These are phyloP conservation scores for Drosophila baimaii DNA, from an alignment of 1,140 invertebrate genomes.

Conservation along the genomic window DNA sequence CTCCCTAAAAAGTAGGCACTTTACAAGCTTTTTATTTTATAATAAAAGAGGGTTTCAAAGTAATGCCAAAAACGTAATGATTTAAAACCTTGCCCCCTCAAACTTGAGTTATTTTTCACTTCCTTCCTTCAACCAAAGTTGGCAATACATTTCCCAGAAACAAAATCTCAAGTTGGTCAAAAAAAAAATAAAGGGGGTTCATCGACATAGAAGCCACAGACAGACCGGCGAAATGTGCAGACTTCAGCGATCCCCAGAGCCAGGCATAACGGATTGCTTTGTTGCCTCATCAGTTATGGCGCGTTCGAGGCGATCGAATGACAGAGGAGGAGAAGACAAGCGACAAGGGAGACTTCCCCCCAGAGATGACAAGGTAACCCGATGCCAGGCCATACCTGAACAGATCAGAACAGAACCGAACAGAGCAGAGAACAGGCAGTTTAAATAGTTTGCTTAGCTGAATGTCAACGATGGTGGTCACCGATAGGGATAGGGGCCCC, in stretches of 20 bases:
- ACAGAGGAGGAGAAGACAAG: constrained; percentile 7
- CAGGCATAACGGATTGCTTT: constrained; percentile 35
- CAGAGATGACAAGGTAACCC: constrained; percentile 46
- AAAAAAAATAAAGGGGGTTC: constrained; percentile 20
- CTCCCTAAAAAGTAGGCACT: too few species aligned
- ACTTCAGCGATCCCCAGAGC: constrained; percentile 1
- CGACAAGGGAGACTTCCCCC: constrained; percentile 13
- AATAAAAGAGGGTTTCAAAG: too few species aligned
- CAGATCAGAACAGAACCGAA: neutral
- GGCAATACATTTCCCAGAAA: neutral
- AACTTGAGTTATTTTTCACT: neutral
- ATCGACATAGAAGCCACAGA: constrained; percentile 19
- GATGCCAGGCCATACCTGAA: constrained; percentile 23
- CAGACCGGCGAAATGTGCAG: neutral
- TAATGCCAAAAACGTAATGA: neutral
- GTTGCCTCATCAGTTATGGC: constrained; percentile 35
- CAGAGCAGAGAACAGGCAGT: constrained; percentile 15
- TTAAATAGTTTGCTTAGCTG: constrained; percentile 31
- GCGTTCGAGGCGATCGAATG: constrained; percentile 37
- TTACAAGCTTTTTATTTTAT: too few species aligned
- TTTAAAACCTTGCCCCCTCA: neutral
- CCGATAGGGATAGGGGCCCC: constrained; percentile 17
- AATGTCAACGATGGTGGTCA: constrained; percentile 71
- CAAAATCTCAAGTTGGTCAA: neutral
- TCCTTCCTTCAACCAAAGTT: neutral